A percentile compares a stretch with the other conserved stretches of the same genome.
Evolutionary conservation across 1,140 invertebrate species (phyloP).

Genomic region (Coptotermes formosanus): DNA sequence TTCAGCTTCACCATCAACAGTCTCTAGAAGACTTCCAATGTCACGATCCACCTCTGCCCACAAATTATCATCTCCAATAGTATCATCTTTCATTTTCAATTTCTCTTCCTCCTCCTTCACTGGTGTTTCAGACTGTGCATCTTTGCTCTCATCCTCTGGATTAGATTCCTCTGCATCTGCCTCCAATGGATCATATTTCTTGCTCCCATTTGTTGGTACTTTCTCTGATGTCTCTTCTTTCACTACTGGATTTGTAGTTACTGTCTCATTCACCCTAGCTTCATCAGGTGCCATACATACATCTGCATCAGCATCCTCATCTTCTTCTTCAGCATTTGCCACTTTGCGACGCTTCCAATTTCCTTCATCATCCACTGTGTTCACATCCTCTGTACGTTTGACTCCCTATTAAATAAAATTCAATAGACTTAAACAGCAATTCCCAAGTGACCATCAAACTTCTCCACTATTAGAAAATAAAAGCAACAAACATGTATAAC

Average conservation of each 20-base stretch:
- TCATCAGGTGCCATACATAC: neutral
- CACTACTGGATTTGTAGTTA: neutral
- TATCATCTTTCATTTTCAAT: neutral
- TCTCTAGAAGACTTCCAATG: slow-evolving; percentile 21
- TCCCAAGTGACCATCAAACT: too few relatives aligned
- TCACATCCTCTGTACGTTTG: slow-evolving; percentile 43
- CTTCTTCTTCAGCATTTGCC: slow-evolving; percentile 44
- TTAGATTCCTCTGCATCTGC: slow-evolving; percentile 1
- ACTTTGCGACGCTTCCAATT: slow-evolving; percentile 35
- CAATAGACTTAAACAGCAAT: neutral
- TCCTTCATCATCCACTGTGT: slow-evolving; percentile 44
- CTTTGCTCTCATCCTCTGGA: neutral
- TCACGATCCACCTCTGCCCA: slow-evolving; percentile 31
- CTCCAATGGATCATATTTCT: slow-evolving; percentile 33
- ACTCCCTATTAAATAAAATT: slow-evolving; percentile 36
- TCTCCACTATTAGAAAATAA: too few relatives aligned
- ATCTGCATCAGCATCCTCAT: slow-evolving; percentile 30
- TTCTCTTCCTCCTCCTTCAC: slow-evolving; percentile 21
- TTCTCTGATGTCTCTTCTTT: neutral
- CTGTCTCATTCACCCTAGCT: neutral
- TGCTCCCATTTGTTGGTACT: slow-evolving; percentile 21
- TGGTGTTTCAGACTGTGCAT: neutral
- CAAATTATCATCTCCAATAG: slow-evolving; percentile 14
- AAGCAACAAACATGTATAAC: too few relatives aligned
- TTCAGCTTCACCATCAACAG: slow-evolving; percentile 25